phyloP scores from a whole-genome alignment of 2,113 vertebrate species.

The Cryptomyrus ogoouensis region DNA sequence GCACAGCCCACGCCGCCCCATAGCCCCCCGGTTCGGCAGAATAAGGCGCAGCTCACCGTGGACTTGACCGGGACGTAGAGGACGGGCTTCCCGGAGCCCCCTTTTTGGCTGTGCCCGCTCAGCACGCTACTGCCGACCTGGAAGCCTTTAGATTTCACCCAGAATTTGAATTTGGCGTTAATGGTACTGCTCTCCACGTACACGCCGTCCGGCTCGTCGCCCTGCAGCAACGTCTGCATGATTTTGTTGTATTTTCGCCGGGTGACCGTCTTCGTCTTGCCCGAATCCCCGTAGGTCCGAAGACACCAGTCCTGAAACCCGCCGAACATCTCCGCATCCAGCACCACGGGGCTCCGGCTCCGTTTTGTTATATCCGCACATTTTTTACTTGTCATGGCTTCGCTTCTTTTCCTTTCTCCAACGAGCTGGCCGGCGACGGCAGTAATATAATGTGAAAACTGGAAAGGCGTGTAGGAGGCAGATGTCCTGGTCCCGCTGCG shows the following conservation, averaged over 20 bases:
- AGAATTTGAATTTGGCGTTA: constrained; percentile 98
- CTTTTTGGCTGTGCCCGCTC: constrained; percentile 77
- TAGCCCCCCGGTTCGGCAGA: constrained; percentile 13
- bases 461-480: constrained; percentile 38
- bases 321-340: constrained; percentile 88
- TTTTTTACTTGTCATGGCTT: constrained; percentile 65
- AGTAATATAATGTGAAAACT: constrained; percentile 44
- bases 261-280: constrained; percentile 95
- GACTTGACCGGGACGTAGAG: constrained; percentile 93
- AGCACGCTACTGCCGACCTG: constrained; percentile 68
- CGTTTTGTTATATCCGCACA: constrained; percentile 65
- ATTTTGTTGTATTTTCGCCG: constrained; percentile 87
- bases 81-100: constrained; percentile 69
- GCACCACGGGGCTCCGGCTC: constrained; percentile 79
- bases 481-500: constrained; percentile 50
- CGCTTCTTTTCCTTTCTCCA: constrained; percentile 12
- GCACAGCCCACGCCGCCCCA: constrained; percentile 38
- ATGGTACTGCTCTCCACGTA: constrained; percentile 72
- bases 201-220: constrained; percentile 65
- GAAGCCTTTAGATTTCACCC: constrained; percentile 90
- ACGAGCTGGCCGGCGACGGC: background rate
- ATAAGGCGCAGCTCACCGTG: constrained; percentile 70
- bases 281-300: constrained; percentile 92
- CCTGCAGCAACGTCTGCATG: constrained; percentile 71
- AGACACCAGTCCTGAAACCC: constrained; percentile 97